phyloP scores from a whole-genome alignment of 2,797 vertebrate species.

The Halcyon chelicuti region DNA sequence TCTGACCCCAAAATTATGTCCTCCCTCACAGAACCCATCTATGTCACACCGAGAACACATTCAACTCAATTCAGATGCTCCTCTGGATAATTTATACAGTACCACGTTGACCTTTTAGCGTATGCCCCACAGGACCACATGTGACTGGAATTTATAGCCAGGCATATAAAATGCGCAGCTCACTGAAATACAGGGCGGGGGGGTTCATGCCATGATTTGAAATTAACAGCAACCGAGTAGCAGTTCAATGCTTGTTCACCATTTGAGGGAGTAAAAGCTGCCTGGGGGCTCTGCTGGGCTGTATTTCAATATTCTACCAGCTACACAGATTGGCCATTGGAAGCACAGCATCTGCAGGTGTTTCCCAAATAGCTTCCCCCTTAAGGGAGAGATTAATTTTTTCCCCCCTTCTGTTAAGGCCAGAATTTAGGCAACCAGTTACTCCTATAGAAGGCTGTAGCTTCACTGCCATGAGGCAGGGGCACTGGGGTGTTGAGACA shows the following conservation, averaged over 20 bases:
- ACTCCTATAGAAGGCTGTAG: not conserved
- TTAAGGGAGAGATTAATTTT: not conserved
- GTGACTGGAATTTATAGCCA: conserved; percentile 66
- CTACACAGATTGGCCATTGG: not conserved
- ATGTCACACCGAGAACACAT: conserved; percentile 22
- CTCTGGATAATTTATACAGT: conserved; percentile 66
- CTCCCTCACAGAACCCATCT: not conserved
- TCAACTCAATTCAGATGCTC: conserved; percentile 25
- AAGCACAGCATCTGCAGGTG: not conserved
- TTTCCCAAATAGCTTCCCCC: not conserved
- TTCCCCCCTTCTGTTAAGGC: not conserved
- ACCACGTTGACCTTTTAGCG: conserved; percentile 72
- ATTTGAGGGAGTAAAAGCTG: conserved; percentile 34
- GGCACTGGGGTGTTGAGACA: not conserved
- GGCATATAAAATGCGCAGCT: conserved; percentile 36
- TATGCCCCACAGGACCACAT: not conserved
- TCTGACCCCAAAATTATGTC: not conserved
- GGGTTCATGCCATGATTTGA: not conserved
- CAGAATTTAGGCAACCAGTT: not conserved
- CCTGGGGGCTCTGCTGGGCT: not conserved
- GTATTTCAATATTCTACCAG: conserved; percentile 53
- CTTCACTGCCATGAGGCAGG: not conserved
- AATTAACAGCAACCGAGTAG: conserved; percentile 48
- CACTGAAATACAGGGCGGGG: not conserved
- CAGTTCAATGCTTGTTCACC: conserved; percentile 34